Conservation (phyloP, 2,797 vertebrate species). For the Macrochelys suwanniensis region DNA sequence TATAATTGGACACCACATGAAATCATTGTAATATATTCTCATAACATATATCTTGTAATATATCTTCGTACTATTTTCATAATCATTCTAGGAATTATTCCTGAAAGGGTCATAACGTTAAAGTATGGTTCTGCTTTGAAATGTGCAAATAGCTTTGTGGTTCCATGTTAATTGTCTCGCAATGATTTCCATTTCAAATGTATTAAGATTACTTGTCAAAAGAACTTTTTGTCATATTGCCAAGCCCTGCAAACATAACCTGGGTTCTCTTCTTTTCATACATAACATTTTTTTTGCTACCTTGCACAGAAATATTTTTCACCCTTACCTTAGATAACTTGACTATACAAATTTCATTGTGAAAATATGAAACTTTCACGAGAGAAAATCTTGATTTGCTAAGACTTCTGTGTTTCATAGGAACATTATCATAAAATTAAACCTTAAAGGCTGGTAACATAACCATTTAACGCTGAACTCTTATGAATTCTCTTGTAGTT, state of each 20-base stretch:
- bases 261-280: not conserved
- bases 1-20: not conserved
- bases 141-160: not conserved
- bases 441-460: not conserved
- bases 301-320: slow-evolving; percentile 10
- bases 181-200: not conserved
- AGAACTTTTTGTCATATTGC: not conserved
- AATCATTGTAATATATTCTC: not conserved
- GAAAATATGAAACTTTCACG: not conserved
- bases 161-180: not conserved
- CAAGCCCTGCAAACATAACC: not conserved
- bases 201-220: not conserved
- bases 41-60: not conserved
- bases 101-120: not conserved
- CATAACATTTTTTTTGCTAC: not conserved
- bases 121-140: not conserved
- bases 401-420: slow-evolving; percentile 34
- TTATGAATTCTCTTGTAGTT: slow-evolving; percentile 31
- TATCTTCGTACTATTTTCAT: not conserved
- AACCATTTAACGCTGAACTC: slow-evolving; percentile 35
- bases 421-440: slow-evolving; percentile 31
- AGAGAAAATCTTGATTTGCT: slow-evolving; percentile 33
- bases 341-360: not conserved
- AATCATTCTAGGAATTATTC: not conserved
- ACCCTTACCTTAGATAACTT: slow-evolving; percentile 5